Conservation (phyloP, 2,888 invertebrate species). For the Acrocyrtus sp. region DNA sequence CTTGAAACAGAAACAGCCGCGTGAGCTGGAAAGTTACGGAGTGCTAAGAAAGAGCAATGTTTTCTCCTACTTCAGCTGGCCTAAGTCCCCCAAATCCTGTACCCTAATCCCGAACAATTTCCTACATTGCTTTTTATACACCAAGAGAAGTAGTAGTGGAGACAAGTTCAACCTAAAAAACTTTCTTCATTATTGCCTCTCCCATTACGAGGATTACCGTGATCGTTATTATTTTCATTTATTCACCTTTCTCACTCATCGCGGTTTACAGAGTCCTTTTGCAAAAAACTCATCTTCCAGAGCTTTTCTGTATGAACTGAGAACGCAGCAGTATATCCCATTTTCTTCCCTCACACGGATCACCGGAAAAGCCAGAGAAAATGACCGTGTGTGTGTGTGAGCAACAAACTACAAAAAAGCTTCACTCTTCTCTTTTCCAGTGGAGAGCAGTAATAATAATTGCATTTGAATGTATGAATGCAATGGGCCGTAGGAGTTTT, state of each 20-base stretch:
- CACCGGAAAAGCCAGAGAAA: too few relatives aligned
- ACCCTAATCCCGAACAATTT: conserved; percentile 14
- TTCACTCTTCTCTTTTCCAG: too few relatives aligned
- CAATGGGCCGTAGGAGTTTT: conserved; percentile 31
- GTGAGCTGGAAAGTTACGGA: not conserved
- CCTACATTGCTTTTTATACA: not conserved
- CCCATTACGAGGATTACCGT: conserved; percentile 42
- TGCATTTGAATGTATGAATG: conserved; percentile 24
- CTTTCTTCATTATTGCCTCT: conserved; percentile 28
- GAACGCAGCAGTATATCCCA: too few relatives aligned
- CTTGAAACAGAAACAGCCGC: too few relatives aligned
- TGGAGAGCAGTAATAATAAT: too few relatives aligned
- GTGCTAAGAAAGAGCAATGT: not conserved
- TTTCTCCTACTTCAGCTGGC: not conserved
- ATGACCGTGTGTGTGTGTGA: too few relatives aligned
- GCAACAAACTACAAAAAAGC: too few relatives aligned
- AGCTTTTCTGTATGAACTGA: too few relatives aligned
- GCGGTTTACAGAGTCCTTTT: too few relatives aligned
- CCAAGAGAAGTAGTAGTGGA: not conserved
- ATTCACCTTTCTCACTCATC: conserved; percentile 39
- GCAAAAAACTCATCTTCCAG: too few relatives aligned
- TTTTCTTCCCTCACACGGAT: too few relatives aligned
- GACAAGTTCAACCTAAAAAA: not conserved
- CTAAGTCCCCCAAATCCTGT: conserved; percentile 21
- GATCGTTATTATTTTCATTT: conserved; percentile 46